These are phyloP conservation scores for Gryllus longicercus DNA, from an alignment of 2,888 invertebrate genomes.

Conservation along the genomic window DNA sequence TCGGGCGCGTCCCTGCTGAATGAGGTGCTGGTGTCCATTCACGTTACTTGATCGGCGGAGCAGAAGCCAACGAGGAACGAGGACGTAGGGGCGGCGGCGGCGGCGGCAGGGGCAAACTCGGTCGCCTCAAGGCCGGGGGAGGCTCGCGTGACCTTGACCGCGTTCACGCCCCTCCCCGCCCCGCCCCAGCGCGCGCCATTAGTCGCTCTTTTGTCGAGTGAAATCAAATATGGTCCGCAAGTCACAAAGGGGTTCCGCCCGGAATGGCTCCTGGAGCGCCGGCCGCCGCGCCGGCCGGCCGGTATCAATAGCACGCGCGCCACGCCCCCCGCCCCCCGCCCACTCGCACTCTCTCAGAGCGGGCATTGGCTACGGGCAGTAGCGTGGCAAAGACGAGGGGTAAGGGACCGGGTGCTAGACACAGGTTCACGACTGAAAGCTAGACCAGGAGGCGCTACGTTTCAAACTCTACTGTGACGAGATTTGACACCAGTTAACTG, in stretches of 20 bases:
- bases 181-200: neutral
- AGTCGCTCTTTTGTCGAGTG: no score
- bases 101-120: neutral
- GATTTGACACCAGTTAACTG: no score
- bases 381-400: no score
- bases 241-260: no score
- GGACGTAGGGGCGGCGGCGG: neutral
- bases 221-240: no score
- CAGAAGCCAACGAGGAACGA: neutral
- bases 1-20: neutral
- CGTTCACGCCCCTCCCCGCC: neutral
- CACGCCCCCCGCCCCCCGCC: no score
- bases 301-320: neutral
- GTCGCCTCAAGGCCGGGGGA: constrained; percentile 8
- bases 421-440: no score
- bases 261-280: neutral
- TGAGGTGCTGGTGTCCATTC: neutral
- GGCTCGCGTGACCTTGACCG: neutral
- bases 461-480: no score
- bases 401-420: no score
- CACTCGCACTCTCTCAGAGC: no score
- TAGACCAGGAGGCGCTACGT: no score
- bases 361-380: no score
- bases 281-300: neutral
- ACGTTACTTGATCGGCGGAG: constrained; percentile 10